Evolutionary conservation across 30 jellyfish, hydroid and myxozoan species (phyloP), one percentile per base, ranked within the genome.

Genomic region (Hydra vulgaris): DNA sequence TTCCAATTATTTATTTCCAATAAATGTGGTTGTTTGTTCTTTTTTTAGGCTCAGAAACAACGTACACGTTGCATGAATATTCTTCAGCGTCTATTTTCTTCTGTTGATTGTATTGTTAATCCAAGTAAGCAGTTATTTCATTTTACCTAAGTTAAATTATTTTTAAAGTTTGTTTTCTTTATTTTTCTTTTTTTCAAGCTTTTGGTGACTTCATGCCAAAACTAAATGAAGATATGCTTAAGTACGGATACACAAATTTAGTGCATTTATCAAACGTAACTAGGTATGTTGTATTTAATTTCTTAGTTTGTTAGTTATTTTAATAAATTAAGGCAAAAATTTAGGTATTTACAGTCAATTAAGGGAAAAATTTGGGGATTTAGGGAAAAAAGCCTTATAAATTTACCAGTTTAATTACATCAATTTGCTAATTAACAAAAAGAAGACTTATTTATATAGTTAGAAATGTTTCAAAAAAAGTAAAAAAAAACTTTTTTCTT

Each of bases 41-140:
- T 40, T 40, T 40, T 40, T 40, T 26, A 81, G 86, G 86, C 86
- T 23, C 89, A 71, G 54, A 71, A 71, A 83, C 97, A 91, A 69
- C 82, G 96, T 16, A 91, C 95, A 1, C 85, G 97, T 8, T 18
- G 89, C 19, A 91, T 91, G 91, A 78, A 75, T 72, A 77, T 85
- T 18, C 81, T 91, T 68, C 84, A 82, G 27, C 54, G 77, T 53
- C 74, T 91, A 27, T 91, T 91, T 83, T 74, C 75, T 27, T 56
- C 66, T 7, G 97, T 91, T 52, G 96, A 91, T 76, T 82, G 90
- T 80, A 88, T 91, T 27, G 76, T 87, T 21, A 86, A 94, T 16
- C 97, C 97, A 72, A 75, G 97, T 91, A 23, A 76, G 89, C 69
- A 52, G 15, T 0, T 16, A 16, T 26, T 54, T 26, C 15, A 8